phyloP scores from a whole-genome alignment of 2,888 invertebrate genomes.

The Poecilus cupreus region DNA sequence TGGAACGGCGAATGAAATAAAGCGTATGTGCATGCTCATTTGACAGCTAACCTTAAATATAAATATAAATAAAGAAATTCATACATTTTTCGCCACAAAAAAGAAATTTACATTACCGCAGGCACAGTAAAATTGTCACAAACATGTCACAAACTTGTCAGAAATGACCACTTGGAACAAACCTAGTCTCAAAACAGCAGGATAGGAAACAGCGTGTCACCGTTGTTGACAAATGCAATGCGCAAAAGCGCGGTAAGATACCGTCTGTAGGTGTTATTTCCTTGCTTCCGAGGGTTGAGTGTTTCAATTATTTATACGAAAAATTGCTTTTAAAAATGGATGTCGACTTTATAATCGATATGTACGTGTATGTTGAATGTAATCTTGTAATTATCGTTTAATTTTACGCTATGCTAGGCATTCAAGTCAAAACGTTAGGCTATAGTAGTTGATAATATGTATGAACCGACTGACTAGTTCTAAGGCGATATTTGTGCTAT shows the following conservation, averaged over 20 bases:
- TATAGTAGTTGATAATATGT: slow-evolving; percentile 11
- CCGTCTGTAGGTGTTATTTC: slow-evolving; percentile 20
- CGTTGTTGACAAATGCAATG: background rate
- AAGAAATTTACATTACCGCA: too few species aligned
- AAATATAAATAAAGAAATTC: too few species aligned
- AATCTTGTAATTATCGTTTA: slow-evolving; percentile 40
- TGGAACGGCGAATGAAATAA: too few species aligned
- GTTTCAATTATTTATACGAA: slow-evolving; percentile 21
- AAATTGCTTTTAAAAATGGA: slow-evolving; percentile 34
- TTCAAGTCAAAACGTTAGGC: background rate
- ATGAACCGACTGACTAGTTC: background rate
- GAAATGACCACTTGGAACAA: too few species aligned
- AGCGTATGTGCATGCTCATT: too few species aligned
- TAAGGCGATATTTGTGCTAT: slow-evolving; percentile 22
- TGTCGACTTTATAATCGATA: slow-evolving; percentile 20
- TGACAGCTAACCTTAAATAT: too few species aligned
- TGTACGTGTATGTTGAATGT: slow-evolving; percentile 8
- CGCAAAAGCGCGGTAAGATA: slow-evolving; percentile 10
- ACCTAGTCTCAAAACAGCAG: background rate
- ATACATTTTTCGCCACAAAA: too few species aligned
- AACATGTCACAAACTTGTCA: too few species aligned
- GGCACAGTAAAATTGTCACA: too few species aligned
- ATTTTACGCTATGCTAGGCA: slow-evolving; percentile 36
- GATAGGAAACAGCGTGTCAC: background rate
- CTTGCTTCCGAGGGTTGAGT: background rate